Conservation (phyloP, 2,113 vertebrate genomes). For the Phainopepla nitens region DNA sequence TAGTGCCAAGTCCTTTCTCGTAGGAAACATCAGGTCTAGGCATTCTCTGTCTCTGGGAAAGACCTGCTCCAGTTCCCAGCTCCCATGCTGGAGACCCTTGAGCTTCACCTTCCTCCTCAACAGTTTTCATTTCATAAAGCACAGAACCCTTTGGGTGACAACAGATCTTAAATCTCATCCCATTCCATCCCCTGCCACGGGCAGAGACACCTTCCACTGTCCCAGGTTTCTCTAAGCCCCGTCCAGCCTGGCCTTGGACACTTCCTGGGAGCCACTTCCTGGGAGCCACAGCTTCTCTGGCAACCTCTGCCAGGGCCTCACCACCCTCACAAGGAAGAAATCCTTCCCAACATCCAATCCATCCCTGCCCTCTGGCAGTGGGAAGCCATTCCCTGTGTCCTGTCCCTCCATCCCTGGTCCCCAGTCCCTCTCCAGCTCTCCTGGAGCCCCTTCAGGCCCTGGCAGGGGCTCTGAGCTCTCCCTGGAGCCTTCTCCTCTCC, state of each 20-base stretch:
- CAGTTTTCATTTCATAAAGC: neutral
- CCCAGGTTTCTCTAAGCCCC: neutral
- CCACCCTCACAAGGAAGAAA: accelerated
- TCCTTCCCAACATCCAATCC: neutral
- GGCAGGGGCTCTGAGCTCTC: neutral
- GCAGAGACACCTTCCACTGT: neutral
- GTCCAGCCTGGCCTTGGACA: neutral
- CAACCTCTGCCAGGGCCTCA: neutral
- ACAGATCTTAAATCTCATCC: neutral
- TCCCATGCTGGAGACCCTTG: neutral
- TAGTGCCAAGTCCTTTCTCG: neutral
- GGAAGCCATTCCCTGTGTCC: neutral
- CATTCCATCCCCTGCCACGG: accelerated
- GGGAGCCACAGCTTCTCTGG: neutral
- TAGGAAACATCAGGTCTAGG: neutral
- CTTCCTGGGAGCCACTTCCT: neutral
- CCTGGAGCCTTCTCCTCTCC: neutral
- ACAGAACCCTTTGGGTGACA: neutral
- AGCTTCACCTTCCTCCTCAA: neutral
- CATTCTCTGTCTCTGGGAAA: neutral
- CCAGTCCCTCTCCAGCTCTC: neutral
- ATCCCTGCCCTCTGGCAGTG: neutral
- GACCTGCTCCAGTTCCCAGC: neutral
- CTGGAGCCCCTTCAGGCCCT: neutral
- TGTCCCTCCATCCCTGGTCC: neutral